Base-by-base conservation (phyloP, 2,888 invertebrate species). In the Melanchra persicariae region DNA sequence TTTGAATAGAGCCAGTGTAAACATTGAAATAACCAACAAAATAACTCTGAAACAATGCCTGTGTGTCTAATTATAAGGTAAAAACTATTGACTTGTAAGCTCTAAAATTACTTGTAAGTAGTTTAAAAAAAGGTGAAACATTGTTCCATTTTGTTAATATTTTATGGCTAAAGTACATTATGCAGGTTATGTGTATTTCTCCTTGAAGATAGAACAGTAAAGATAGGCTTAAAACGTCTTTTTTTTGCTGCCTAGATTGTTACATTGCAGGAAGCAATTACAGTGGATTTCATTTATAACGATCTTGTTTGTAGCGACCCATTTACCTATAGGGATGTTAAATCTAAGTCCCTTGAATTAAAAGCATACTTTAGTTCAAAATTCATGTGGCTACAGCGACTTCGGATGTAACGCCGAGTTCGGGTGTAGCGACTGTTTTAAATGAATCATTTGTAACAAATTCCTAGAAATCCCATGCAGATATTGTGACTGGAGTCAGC, bases 61-160 rank as follows among this genome's bases (percentile, higher is more conserved):
- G 15, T 8, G 22, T 73, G 52, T 59, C 43, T 63, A 47, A 37
- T 43, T 26, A 8, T 43, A 77, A 63, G 58, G 54, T 63, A 54
- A 34, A 15, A 52, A 24, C 17, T 19, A 49, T 12, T 60, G 40
- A 30, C 15, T 55, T 47, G 45, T n/a, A 43, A 40, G 8, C 58
- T 43, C n/a, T 43, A 19, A 70, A 24, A 9, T 45, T 17, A 51
- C n/a, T 22, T 43, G 10, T 40, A 37, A 37, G 40, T 22, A 55
- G 37, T 47, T 34, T 22, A 19, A 26, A 7, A 17, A 2, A 45
- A 26, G 37, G 43, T 22, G 22, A 24, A 62, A 7, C 19, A 24
- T n/a, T 47, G 0, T 30, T 47, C 4, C 4, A 24, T 17, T 30
- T 24, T 37, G 15, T 54, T 47, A n/a, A n/a, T 12, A 64, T 40